Base-by-base conservation (phyloP, 2,797 vertebrate species). In the Notolabrus celidotus region DNA sequence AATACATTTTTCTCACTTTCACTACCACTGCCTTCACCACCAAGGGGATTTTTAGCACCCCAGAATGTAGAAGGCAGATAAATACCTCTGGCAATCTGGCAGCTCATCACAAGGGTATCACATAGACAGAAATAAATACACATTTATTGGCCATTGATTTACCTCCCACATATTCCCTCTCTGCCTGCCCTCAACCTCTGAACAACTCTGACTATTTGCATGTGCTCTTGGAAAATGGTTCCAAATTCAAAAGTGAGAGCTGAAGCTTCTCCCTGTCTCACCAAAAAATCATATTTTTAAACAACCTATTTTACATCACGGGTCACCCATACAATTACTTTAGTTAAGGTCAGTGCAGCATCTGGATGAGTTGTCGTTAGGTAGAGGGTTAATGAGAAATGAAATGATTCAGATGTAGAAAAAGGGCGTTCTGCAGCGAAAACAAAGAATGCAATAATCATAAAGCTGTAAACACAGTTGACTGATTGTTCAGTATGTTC, bases 91-190 rank as follows among this genome's bases (percentile, higher is more conserved):
- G 39, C 22, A 42, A 58, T 5, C 20, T 50, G 4, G 52, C 47
- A 46, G 46, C 46, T 61, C 47, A 62, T 57, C 46, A 52, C 16
- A 14, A 27, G 2, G 3, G 20, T 10, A 67, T 29, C 43, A 23
- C 8, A 51, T 0, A 25, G 47, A 43, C 15, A 20, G 57, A 63
- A 55, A 64, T 46, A 64, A 38, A 62, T 34, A 31, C 43, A 22
- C 5, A 43, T 33, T 61, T 66, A 45, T 6, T n/a, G 51, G 19
- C 29, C 56, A 50, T 67, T 31, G 19, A 46, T 64, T 59, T 15
- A 29, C 27, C 25, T 58, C 42, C 42, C 43, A 36, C 31, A 20
- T 49, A 15, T 53, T 67, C 15, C 11, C 4, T 47, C 34, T 47
- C 7, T 20, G 51, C n/a, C 17, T 16, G 23, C 53, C 27, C 25